These are phyloP conservation scores for Hapalemur alaotrensis DNA, from an alignment of 2,797 vertebrate genomes.

Conservation along the genomic window DNA sequence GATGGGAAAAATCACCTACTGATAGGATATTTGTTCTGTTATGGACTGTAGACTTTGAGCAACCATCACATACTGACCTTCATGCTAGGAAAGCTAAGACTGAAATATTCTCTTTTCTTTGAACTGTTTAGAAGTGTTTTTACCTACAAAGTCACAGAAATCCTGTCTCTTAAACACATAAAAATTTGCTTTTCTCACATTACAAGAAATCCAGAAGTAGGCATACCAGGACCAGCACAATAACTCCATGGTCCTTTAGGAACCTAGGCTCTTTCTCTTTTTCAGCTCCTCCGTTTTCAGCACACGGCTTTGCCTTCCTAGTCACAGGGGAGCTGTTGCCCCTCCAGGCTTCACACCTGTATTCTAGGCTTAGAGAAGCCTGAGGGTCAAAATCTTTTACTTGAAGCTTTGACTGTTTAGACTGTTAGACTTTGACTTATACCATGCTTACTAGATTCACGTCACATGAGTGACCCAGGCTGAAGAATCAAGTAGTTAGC, in stretches of 20 bases:
- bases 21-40: neutral
- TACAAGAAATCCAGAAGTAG: neutral
- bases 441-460: neutral
- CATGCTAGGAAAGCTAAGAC: neutral
- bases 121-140: neutral
- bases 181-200: neutral
- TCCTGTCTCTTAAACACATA: neutral
- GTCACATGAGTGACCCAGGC: neutral
- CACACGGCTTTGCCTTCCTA: neutral
- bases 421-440: neutral
- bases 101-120: neutral
- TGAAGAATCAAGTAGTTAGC: neutral
- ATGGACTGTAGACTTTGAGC: neutral
- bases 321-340: neutral
- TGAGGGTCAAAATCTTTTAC: neutral
- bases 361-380: neutral
- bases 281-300: neutral
- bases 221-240: neutral
- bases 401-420: neutral
- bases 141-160: constrained; percentile 16
- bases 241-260: neutral
- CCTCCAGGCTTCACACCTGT: neutral
- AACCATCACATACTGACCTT: neutral
- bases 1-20: neutral
- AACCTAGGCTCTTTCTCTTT: neutral